A percentile compares a stretch with the other conserved stretches of the same genome.
These are phyloP conservation scores for Pelobates cultripes DNA, from an alignment of 2,797 vertebrate genomes.

Conservation along the genomic window DNA sequence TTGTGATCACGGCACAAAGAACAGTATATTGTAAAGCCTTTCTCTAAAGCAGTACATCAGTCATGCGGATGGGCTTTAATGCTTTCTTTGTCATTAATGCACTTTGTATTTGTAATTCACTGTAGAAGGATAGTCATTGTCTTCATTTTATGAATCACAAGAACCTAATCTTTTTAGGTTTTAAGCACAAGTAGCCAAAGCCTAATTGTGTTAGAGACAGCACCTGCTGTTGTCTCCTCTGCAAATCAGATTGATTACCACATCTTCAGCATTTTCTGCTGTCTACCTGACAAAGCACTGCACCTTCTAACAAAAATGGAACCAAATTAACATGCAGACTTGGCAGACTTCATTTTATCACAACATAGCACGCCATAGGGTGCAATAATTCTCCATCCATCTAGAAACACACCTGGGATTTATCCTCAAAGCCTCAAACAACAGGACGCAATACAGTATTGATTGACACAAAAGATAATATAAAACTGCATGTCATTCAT, in stretches of 20 bases:
- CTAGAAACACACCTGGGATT: conserved; percentile 31
- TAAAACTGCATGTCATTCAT: background rate
- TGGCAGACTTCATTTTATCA: conserved; percentile 5
- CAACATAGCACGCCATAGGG: background rate
- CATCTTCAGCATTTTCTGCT: background rate
- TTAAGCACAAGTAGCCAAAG: conserved; percentile 31
- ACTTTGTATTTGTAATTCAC: conserved; percentile 6
- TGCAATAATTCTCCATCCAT: conserved; percentile 14
- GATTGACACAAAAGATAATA: conserved; percentile 24
- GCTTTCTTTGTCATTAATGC: background rate
- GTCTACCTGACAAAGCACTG: conserved; percentile 15
- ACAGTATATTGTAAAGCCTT: background rate
- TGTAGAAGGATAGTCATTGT: background rate
- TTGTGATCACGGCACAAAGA: background rate
- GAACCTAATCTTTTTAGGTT: conserved; percentile 36
- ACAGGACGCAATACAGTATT: conserved; percentile 17
- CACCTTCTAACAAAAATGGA: background rate
- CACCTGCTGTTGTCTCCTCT: conserved; percentile 43
- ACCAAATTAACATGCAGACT: conserved; percentile 2
- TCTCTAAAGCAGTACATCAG: background rate
- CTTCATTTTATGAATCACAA: conserved; percentile 1
- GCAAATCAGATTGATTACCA: conserved; percentile 41
- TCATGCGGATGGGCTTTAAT: background rate
- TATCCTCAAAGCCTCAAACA: conserved; percentile 7
- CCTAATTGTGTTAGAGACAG: conserved; percentile 41